phyloP scores from a whole-genome alignment of 1,140 invertebrate genomes.

The Drosophila paulistorum region DNA sequence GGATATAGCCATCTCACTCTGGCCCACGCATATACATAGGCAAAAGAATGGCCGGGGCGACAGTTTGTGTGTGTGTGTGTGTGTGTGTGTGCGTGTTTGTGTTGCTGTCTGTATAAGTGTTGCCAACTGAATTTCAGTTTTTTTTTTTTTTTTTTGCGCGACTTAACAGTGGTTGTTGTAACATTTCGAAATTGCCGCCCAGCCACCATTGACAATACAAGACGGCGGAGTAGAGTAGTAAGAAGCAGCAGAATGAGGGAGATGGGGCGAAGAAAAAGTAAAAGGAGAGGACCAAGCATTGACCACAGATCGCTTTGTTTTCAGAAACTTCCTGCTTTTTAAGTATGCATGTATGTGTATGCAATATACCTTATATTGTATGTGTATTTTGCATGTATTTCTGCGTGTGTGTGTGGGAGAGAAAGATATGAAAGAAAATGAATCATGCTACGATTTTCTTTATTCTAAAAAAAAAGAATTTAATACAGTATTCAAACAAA shows the following conservation, averaged over 20 bases:
- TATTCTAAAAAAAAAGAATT: no score
- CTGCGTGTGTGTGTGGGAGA: neutral
- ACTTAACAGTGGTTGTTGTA: constrained; percentile 71
- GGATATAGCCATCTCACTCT: constrained; percentile 45
- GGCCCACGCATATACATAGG: constrained; percentile 36
- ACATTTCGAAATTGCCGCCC: constrained; percentile 28
- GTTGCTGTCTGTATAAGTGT: constrained; percentile 39
- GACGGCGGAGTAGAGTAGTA: constrained; percentile 2
- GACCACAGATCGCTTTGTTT: constrained; percentile 33
- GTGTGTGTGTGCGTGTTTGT: neutral
- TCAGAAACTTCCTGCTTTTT: constrained; percentile 14
- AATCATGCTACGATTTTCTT: constrained; percentile 38
- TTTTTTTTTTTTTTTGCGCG: constrained; percentile 55
- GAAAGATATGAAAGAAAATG: constrained; percentile 27
- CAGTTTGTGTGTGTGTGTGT: neutral
- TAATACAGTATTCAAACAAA: no score
- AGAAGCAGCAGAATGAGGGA: neutral
- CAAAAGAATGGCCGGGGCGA: constrained; percentile 11
- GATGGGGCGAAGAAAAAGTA: neutral
- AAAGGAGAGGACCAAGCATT: constrained; percentile 36
- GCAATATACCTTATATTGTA: constrained; percentile 15
- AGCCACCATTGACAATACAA: constrained; percentile 38
- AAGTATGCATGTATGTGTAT: neutral
- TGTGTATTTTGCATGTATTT: neutral
- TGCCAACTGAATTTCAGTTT: constrained; percentile 65